A percentile compares a stretch with the other conserved stretches of the same genome.
phyloP scores from a whole-genome alignment of 2,113 vertebrate species.

The Phyllostomus discolor region DNA sequence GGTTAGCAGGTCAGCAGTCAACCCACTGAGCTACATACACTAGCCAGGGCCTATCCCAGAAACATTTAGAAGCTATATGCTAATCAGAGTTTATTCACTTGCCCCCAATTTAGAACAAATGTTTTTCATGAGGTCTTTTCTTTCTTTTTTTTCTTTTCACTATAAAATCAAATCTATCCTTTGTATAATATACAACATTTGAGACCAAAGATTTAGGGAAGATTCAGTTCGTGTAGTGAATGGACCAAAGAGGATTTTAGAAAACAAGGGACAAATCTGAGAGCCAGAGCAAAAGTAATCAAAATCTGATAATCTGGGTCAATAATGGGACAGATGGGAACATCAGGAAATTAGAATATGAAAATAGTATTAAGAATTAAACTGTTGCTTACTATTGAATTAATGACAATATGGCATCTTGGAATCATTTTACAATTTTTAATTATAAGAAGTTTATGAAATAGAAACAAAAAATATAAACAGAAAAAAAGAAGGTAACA shows the following conservation, averaged over 20 bases:
- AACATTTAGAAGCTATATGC: background rate
- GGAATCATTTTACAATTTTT: background rate
- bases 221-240: background rate
- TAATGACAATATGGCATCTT: constrained; percentile 2
- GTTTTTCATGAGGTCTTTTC: background rate
- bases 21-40: too few relatives aligned
- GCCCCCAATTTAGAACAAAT: background rate
- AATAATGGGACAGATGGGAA: constrained; percentile 23
- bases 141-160: background rate
- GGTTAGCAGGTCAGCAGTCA: too few relatives aligned
- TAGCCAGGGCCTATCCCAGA: background rate
- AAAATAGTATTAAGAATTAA: constrained; percentile 29
- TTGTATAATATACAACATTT: background rate
- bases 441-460: constrained; percentile 32
- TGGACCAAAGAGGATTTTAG: background rate
- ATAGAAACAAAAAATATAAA: background rate
- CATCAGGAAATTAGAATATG: constrained; percentile 23
- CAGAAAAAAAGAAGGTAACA: background rate
- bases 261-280: background rate
- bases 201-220: background rate
- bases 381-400: constrained; percentile 23
- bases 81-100: background rate
- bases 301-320: background rate
- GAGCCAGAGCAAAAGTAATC: background rate
- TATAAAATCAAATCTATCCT: background rate